phyloP scores from a whole-genome alignment of 30 jellyfish, hydroid and myxozoan species.

The Pelagia noctiluca region DNA sequence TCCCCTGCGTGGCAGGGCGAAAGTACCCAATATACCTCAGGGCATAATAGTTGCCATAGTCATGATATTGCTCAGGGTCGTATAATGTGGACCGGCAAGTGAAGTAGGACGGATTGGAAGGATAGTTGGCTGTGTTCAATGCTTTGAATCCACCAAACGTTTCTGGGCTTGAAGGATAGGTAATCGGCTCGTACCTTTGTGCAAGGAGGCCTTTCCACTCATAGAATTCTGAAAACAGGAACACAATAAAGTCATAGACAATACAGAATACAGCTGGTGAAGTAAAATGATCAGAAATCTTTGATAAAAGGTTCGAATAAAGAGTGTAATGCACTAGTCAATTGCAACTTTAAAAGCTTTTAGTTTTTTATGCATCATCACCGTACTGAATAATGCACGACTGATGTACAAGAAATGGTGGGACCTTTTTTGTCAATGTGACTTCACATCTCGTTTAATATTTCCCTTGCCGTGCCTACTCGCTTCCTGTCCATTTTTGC shows the following conservation, averaged over 20 bases:
- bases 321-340: too few species aligned
- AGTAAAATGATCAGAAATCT: too few species aligned
- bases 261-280: background rate
- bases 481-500: too few species aligned
- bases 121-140: slow-evolving; percentile 31
- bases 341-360: too few species aligned
- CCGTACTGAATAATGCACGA: too few species aligned
- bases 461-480: too few species aligned
- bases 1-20: slow-evolving; percentile 7
- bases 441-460: too few species aligned
- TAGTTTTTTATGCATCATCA: too few species aligned
- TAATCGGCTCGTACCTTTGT: background rate
- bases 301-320: too few species aligned
- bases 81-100: slow-evolving; percentile 49
- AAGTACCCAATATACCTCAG: slow-evolving; percentile 54
- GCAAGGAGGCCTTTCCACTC: slow-evolving; percentile 25
- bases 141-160: background rate
- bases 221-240: slow-evolving; percentile 3
- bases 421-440: too few species aligned
- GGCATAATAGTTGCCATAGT: slow-evolving; percentile 43
- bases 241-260: background rate
- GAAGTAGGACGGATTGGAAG: slow-evolving; percentile 48
- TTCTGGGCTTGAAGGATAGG: background rate
- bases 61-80: slow-evolving; percentile 36
- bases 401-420: too few species aligned